These are phyloP conservation scores for Phalera bucephala DNA, from an alignment of 2,888 invertebrate species.

Conservation along the genomic window DNA sequence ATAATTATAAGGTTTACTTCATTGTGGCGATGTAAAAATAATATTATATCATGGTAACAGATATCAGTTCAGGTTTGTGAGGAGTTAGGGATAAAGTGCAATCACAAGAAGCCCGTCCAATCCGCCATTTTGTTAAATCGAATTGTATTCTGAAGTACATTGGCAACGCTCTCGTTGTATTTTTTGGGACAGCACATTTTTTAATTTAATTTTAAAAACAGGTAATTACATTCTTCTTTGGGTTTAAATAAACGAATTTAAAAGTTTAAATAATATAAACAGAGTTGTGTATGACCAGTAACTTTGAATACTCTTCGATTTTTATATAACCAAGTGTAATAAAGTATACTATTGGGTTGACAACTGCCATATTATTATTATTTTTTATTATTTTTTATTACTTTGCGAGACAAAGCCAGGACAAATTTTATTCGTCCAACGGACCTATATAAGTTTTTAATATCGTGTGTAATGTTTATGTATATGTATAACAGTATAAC, in stretches of 20 bases:
- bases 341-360: neutral
- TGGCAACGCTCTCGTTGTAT: neutral
- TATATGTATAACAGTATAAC: neutral
- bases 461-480: conserved; percentile 7
- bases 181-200: neutral
- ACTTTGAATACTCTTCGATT: too few relatives aligned
- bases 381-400: neutral
- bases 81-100: conserved; percentile 34
- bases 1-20: too few relatives aligned
- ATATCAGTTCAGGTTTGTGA: conserved; percentile 17
- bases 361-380: neutral
- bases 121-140: conserved; percentile 7
- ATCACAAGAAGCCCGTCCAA: conserved; percentile 25
- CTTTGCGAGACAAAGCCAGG: neutral
- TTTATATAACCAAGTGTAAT: too few relatives aligned
- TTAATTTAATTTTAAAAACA: neutral
- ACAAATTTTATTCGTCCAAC: too few relatives aligned
- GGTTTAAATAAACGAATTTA: too few relatives aligned
- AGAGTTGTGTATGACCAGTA: too few relatives aligned
- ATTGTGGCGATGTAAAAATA: too few relatives aligned
- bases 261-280: too few relatives aligned
- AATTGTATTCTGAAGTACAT: neutral
- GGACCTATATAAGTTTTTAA: too few relatives aligned
- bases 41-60: too few relatives aligned
- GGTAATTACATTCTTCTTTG: too few relatives aligned